Evolutionary conservation across 2,888 invertebrate species (phyloP).

Genomic region (Druceiella hillmani): DNA sequence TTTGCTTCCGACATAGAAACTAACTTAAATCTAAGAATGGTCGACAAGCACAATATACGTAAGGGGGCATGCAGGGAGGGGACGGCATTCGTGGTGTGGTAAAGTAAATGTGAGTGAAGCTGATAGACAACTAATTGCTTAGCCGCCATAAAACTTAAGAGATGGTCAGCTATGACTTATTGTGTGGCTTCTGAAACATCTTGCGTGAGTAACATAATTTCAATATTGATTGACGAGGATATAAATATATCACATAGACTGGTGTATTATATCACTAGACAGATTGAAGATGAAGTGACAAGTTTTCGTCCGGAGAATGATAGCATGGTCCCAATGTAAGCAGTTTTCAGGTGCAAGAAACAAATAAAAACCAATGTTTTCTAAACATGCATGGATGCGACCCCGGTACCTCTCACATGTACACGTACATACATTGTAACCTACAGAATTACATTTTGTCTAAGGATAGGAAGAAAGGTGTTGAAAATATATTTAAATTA

Average conservation of each 20-base stretch:
- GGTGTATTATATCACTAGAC: too few species aligned
- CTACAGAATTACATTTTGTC: too few species aligned
- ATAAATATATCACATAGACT: not conserved
- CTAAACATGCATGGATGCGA: slow-evolving; percentile 51
- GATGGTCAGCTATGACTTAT: slow-evolving; percentile 45
- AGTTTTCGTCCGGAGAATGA: slow-evolving; percentile 41
- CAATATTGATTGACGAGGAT: not conserved
- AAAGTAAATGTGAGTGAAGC: slow-evolving; percentile 37
- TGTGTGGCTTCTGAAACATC: not conserved
- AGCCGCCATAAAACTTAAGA: slow-evolving; percentile 52
- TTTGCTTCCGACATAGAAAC: too few species aligned
- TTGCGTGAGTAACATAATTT: not conserved
- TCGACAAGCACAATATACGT: slow-evolving; percentile 24
- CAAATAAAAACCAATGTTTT: slow-evolving; percentile 50
- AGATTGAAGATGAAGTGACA: slow-evolving; percentile 33
- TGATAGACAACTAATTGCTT: too few species aligned
- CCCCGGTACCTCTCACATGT: too few species aligned
- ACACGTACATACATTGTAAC: too few species aligned
- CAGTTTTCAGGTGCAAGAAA: slow-evolving; percentile 49
- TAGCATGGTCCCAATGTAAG: slow-evolving; percentile 46
- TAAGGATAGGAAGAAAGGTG: too few species aligned
- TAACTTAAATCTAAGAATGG: too few species aligned
- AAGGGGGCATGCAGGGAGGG: slow-evolving; percentile 35
- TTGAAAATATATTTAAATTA: too few species aligned
- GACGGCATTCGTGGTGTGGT: slow-evolving; percentile 27